Base-by-base conservation (phyloP, 64 coral and sea anemone species). In the Hydrozoanthus tunicans region DNA sequence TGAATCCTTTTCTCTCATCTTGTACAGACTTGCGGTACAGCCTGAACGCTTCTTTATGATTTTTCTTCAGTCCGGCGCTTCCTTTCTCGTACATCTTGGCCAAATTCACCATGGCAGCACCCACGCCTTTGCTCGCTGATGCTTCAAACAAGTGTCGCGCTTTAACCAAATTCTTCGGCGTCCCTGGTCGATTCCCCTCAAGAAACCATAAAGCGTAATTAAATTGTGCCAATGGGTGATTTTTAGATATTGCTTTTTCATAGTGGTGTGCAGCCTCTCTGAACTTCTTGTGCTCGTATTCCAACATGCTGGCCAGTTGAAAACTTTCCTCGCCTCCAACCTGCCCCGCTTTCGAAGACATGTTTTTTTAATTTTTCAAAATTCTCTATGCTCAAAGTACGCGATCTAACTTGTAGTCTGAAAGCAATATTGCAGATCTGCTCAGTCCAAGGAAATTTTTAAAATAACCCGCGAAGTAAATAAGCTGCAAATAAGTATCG, bases 151-250 rank as follows among this genome's bases (percentile, higher is more conserved):
- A 11, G 9, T 78, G 17, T 55, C 89, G 63, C 8, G 77, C 89
- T 70, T 58, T 70, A 15, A 91, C 63, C 13, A 80, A 32, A 55
- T 91, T 76, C 12, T 67, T 58, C 5, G 23, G 77, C 23, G 81
- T 69, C 7, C 89, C 59, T 6, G 77, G 77, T 79, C 76, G 62
- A 80, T 81, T 69, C 6, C 79, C 89, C 6, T 91, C 89, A 14
- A 91, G 27, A 71, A 59, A 81, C 89, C 89, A 91, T 17, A 91
- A 58, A 58, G 62, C 77, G 53, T 81, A 91, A 53, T 91, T 79
- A 58, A 78, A 91, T 78, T 71, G 89, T 0, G 89, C 89, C 1
- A 91, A 24, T 9, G 89, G 89, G 66, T 91, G 77, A 10, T 80
- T 80, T 70, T 57, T 53, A 80, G 77, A 56, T 7, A 79, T 59